phyloP scores from a whole-genome alignment of 2,797 vertebrate species.

The Eospalax fontanierii region DNA sequence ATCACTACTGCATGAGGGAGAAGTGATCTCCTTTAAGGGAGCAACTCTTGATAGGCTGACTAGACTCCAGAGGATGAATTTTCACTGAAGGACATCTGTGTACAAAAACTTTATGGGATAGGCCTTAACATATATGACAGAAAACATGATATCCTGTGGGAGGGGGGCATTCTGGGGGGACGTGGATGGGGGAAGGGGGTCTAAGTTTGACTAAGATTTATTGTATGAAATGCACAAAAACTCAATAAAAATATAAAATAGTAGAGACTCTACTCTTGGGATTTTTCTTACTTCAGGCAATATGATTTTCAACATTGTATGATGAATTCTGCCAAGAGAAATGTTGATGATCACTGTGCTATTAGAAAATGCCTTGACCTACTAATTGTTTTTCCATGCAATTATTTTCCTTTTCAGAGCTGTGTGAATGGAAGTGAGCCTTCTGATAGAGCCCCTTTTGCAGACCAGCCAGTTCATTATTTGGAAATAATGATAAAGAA shows the following conservation, averaged over 20 bases:
- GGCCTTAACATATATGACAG: no score
- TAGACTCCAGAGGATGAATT: no score
- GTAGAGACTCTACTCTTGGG: constrained; percentile 37
- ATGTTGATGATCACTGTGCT: constrained; percentile 31
- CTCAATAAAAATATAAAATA: background rate
- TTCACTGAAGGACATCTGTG: no score
- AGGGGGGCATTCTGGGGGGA: no score
- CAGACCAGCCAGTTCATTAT: background rate
- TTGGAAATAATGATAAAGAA: background rate
- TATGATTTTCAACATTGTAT: constrained; percentile 5
- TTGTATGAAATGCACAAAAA: no score
- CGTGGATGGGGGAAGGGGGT: no score
- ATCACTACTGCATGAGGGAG: no score
- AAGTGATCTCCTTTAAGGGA: no score
- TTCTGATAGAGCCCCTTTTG: background rate
- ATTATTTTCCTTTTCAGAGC: constrained; percentile 34
- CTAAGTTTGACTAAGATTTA: no score
- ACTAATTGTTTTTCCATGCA: background rate
- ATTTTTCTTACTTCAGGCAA: constrained; percentile 41
- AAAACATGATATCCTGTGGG: no score
- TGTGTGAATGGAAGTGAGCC: background rate
- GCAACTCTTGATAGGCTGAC: no score
- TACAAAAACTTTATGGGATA: no score
- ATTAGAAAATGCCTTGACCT: constrained; percentile 4
- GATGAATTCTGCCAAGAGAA: constrained; percentile 38